Evolutionary conservation across 2,113 vertebrate species (phyloP).

Genomic region (Candoia aspera): DNA sequence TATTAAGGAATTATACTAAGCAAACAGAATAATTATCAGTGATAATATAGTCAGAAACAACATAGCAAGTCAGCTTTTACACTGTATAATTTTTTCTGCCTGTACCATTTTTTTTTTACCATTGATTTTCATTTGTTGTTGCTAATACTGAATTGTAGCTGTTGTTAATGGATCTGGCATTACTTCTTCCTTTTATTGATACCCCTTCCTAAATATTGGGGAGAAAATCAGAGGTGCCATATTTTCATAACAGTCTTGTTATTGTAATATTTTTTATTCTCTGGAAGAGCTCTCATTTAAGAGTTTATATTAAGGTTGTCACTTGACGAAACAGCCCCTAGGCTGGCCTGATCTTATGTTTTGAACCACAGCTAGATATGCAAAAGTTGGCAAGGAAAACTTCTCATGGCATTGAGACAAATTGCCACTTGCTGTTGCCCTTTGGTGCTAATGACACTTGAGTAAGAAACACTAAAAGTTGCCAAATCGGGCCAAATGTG

Average conservation of each 20-base stretch:
- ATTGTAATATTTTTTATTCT: background rate
- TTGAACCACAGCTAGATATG: background rate
- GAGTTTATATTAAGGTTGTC: background rate
- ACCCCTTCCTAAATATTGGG: background rate
- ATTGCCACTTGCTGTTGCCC: background rate
- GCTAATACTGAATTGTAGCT: background rate
- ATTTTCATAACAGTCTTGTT: background rate
- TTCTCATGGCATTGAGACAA: no score
- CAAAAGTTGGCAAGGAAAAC: background rate
- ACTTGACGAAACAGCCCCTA: background rate
- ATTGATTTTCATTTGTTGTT: background rate
- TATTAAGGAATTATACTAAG: background rate
- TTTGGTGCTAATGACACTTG: background rate
- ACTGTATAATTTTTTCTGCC: background rate
- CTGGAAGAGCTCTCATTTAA: background rate
- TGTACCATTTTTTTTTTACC: background rate
- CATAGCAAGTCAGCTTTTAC: background rate
- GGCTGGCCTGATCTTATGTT: background rate
- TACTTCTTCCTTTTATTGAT: background rate
- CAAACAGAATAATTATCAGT: background rate
- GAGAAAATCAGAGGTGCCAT: no score
- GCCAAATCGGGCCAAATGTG: background rate
- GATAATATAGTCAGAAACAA: background rate
- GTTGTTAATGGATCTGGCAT: background rate
- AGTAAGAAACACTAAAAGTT: background rate